Percentiles rank a stretch among this genome's conserved stretches.
phyloP scores from a whole-genome alignment of 2,113 vertebrate species.

The Epinephelus moara region DNA sequence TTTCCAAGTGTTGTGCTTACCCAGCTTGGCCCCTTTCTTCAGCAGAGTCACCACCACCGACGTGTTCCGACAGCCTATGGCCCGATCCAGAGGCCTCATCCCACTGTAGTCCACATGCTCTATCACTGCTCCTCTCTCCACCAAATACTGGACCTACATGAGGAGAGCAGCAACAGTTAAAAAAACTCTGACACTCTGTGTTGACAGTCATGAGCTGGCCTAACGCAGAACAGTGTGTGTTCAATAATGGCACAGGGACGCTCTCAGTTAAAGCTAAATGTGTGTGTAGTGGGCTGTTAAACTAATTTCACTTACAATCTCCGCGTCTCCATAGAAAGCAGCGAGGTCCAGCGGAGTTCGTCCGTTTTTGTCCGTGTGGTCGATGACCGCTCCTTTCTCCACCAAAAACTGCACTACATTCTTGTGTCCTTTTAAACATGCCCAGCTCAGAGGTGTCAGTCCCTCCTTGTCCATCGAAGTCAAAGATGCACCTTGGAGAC shows the following conservation, averaged over 20 bases:
- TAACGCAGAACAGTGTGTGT: conserved; percentile 41
- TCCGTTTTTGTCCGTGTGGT: conserved; percentile 97
- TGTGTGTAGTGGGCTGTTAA: not conserved
- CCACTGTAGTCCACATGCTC: conserved; percentile 97
- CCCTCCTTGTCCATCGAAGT: conserved; percentile 96
- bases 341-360: conserved; percentile 96
- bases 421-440: conserved; percentile 96
- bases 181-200: not conserved
- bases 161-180: not conserved
- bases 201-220: not conserved
- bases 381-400: conserved; percentile 93
- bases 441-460: conserved; percentile 95
- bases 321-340: conserved; percentile 96
- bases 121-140: conserved; percentile 96
- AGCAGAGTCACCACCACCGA: conserved; percentile 94
- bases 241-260: conserved; percentile 32
- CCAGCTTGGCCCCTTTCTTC: conserved; percentile 96
- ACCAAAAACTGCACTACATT: conserved; percentile 93
- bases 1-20: conserved; percentile 74
- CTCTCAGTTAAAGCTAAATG: conserved; percentile 30
- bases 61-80: conserved; percentile 96
- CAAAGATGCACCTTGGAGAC: conserved; percentile 88
- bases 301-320: conserved; percentile 85
- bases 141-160: conserved; percentile 94
- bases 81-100: conserved; percentile 97